Conservation (phyloP, 2,797 vertebrate genomes). For the Acomys russatus region DNA sequence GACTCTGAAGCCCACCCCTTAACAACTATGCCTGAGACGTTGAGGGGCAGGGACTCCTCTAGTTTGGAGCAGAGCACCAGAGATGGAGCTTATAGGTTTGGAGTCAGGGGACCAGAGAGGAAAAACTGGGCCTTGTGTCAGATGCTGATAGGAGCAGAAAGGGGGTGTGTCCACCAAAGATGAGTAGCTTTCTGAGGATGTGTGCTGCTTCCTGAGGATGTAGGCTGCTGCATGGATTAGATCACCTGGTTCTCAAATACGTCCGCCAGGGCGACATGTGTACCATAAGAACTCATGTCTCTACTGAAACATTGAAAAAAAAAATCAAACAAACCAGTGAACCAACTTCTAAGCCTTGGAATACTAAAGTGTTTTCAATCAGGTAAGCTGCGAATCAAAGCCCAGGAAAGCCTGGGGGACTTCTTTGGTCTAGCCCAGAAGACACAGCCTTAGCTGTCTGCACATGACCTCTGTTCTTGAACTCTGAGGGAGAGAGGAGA, state of each 20-base stretch:
- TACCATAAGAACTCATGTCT: not conserved
- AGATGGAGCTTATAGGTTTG: not conserved
- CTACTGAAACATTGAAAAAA: not conserved
- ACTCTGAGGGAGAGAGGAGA: not conserved
- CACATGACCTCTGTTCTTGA: not conserved
- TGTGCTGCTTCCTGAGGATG: not conserved
- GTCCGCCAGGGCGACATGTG: not conserved
- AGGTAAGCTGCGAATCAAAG: not conserved
- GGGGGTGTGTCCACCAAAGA: not conserved
- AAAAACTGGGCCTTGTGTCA: not conserved
- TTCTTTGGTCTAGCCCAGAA: not conserved
- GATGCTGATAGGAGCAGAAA: not conserved
- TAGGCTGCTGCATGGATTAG: not conserved
- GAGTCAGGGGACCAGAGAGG: not conserved
- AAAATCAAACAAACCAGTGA: not conserved
- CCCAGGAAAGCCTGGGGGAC: accelerated
- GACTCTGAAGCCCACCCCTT: accelerated
- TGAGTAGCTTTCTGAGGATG: not conserved
- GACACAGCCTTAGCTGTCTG: not conserved
- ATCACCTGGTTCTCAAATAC: not conserved
- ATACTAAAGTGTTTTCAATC: not conserved
- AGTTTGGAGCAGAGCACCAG: not conserved
- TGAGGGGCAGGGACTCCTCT: not conserved
- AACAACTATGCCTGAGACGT: not conserved
- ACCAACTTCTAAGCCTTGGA: not conserved